Percentiles rank a stretch among this genome's conserved stretches.
Evolutionary conservation across 2,888 invertebrate genomes (phyloP).

Genomic region (Cremastobaeus sp.): DNA sequence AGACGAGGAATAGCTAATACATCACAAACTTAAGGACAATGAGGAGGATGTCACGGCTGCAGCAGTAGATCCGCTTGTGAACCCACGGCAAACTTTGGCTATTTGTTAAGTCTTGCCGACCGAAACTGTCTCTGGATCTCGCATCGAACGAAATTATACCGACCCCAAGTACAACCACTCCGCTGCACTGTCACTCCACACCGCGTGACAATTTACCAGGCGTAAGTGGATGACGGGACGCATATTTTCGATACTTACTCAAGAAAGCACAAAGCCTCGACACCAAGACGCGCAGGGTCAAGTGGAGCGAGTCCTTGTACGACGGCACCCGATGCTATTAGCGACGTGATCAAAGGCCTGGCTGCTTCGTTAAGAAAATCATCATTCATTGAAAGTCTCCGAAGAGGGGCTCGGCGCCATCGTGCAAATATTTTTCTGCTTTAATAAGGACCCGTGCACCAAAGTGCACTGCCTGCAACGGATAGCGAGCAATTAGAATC

Average conservation of each 20-base stretch:
- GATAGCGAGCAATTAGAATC: too few relatives aligned
- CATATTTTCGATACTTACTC: conserved; percentile 52
- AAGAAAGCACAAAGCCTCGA: conserved; percentile 48
- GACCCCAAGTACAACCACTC: conserved; percentile 53
- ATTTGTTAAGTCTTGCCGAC: conserved; percentile 78
- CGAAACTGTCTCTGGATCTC: conserved; percentile 75
- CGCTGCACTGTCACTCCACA: conserved; percentile 57
- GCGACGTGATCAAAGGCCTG: conserved; percentile 33
- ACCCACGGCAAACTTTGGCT: conserved; percentile 76
- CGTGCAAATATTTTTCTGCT: too few relatives aligned
- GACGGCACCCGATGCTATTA: conserved; percentile 28
- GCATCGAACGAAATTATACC: conserved; percentile 69
- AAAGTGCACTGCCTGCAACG: too few relatives aligned
- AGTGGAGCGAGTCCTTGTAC: conserved; percentile 27
- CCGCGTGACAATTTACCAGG: conserved; percentile 52
- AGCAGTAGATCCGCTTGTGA: conserved; percentile 72
- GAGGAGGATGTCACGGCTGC: conserved; percentile 75
- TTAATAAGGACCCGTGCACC: too few relatives aligned
- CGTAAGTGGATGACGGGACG: conserved; percentile 58
- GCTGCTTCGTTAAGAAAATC: conserved; percentile 37
- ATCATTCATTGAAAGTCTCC: conserved; percentile 22
- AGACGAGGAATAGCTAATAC: conserved; percentile 74
- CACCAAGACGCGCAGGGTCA: conserved; percentile 36
- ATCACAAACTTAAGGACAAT: conserved; percentile 78
- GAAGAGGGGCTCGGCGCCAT: too few relatives aligned